Evolutionary conservation across 1,140 invertebrate genomes (phyloP).

Genomic region (Bemisia tabaci): DNA sequence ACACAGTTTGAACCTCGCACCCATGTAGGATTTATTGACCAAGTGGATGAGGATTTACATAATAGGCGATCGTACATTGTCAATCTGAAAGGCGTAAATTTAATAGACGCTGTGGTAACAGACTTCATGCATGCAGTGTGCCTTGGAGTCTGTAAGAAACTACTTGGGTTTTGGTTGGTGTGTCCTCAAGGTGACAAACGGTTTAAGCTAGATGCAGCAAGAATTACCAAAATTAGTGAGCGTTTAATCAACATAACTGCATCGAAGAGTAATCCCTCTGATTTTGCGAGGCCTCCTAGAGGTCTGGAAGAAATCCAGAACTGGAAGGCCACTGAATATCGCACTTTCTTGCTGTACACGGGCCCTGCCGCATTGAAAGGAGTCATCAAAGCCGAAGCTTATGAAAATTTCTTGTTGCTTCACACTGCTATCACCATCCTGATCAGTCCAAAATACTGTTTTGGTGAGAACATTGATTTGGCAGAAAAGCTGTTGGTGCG

Average conservation of each 20-base stretch:
- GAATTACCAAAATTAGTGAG: slow-evolving; percentile 5
- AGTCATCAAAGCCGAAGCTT: slow-evolving; percentile 6
- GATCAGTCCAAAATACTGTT: neutral
- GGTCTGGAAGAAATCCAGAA: slow-evolving; percentile 23
- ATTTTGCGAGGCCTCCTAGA: slow-evolving; percentile 28
- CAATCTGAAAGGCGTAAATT: slow-evolving; percentile 17
- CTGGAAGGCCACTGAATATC: slow-evolving; percentile 36
- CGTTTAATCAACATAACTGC: slow-evolving; percentile 13
- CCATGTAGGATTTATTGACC: slow-evolving; percentile 17
- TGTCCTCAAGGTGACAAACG: slow-evolving; percentile 15
- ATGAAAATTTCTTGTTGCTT: slow-evolving; percentile 13
- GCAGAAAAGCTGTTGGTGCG: slow-evolving; percentile 7
- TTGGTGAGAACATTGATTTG: slow-evolving; percentile 1
- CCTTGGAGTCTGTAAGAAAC: slow-evolving; percentile 23
- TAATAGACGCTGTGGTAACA: slow-evolving; percentile 24
- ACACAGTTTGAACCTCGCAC: slow-evolving; percentile 12
- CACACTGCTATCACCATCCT: slow-evolving; percentile 11
- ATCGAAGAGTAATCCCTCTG: slow-evolving; percentile 4
- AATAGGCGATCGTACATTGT: slow-evolving; percentile 14
- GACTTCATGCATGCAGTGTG: slow-evolving; percentile 28
- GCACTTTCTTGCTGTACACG: slow-evolving; percentile 33
- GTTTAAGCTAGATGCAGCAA: slow-evolving; percentile 4
- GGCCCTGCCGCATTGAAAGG: slow-evolving; percentile 29
- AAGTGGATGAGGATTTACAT: slow-evolving; percentile 18
- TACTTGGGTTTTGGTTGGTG: slow-evolving; percentile 22